Conservation (phyloP, 2,888 invertebrate genomes). For the Adelognathus sp. region DNA sequence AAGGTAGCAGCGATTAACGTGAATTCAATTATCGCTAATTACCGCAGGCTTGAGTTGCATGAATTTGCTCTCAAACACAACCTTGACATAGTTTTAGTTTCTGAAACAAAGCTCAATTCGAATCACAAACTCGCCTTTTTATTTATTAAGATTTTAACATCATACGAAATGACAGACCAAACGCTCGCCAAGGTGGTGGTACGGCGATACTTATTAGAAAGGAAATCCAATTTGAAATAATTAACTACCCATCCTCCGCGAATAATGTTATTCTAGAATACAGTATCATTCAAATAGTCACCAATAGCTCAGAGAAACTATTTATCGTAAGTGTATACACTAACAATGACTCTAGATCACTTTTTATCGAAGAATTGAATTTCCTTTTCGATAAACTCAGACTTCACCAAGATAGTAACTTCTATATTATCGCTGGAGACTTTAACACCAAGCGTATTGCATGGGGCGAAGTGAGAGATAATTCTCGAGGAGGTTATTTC, state of each 20-base stretch:
- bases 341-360: not conserved
- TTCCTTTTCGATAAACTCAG: not conserved
- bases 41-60: not conserved
- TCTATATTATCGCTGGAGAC: not conserved
- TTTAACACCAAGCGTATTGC: not conserved
- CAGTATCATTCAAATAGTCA: not conserved
- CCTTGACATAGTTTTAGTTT: not conserved
- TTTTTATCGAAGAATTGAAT: constrained; percentile 3
- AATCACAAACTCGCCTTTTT: not conserved
- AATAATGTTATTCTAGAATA: constrained; percentile 24
- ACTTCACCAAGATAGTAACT: not conserved
- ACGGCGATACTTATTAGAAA: constrained; percentile 12
- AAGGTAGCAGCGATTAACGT: not conserved
- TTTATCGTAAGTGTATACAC: not conserved
- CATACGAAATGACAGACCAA: not conserved
- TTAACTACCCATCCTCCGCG: not conserved
- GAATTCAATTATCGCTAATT: not conserved
- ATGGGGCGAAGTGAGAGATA: too few relatives aligned
- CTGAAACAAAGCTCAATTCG: not conserved
- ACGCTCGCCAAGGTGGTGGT: not conserved
- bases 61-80: not conserved
- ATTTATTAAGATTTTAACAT: not conserved
- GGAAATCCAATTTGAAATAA: not conserved
- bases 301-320: not conserved
- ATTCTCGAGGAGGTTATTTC: too few relatives aligned